Evolutionary conservation across 2,888 invertebrate genomes (phyloP).

Genomic region (Zygogramma bicolorata): DNA sequence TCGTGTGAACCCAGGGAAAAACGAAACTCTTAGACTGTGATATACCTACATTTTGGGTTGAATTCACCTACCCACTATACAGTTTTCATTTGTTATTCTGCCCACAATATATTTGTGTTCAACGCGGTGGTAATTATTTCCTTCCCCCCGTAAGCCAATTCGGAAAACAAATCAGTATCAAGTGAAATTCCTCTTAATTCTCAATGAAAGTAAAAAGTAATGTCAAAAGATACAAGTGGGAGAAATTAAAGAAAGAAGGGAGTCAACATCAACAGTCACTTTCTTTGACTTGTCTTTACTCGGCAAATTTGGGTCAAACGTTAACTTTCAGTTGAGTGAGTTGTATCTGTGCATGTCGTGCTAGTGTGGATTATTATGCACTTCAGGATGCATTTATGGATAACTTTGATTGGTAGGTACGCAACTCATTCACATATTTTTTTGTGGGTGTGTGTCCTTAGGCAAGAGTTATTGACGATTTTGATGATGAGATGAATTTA

Average conservation of each 20-base stretch:
- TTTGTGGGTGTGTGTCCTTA: neutral
- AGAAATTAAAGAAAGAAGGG: constrained; percentile 64
- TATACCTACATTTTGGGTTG: too few species aligned
- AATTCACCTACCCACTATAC: too few species aligned
- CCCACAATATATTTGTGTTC: too few species aligned
- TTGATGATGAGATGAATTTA: too few species aligned
- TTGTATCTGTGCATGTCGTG: constrained; percentile 52
- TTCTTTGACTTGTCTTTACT: constrained; percentile 63
- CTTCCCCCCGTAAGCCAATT: neutral
- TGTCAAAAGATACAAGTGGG: constrained; percentile 59
- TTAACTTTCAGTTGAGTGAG: constrained; percentile 60
- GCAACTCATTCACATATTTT: too few species aligned
- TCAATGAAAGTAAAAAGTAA: constrained; percentile 65
- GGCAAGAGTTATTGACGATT: neutral
- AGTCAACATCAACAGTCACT: constrained; percentile 62
- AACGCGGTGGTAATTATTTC: too few species aligned
- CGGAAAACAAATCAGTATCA: constrained; percentile 28
- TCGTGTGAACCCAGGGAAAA: too few species aligned
- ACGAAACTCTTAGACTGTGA: too few species aligned
- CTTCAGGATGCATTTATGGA: constrained; percentile 56
- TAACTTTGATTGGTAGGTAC: constrained; percentile 54
- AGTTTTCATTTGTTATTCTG: too few species aligned
- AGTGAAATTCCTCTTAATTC: constrained; percentile 58
- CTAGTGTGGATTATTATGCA: constrained; percentile 52
- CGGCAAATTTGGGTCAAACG: constrained; percentile 64